Evolutionary conservation across 2,888 invertebrate species (phyloP), one percentile per base, ranked within the genome.

Genomic region (Cheilosia scutellata): DNA sequence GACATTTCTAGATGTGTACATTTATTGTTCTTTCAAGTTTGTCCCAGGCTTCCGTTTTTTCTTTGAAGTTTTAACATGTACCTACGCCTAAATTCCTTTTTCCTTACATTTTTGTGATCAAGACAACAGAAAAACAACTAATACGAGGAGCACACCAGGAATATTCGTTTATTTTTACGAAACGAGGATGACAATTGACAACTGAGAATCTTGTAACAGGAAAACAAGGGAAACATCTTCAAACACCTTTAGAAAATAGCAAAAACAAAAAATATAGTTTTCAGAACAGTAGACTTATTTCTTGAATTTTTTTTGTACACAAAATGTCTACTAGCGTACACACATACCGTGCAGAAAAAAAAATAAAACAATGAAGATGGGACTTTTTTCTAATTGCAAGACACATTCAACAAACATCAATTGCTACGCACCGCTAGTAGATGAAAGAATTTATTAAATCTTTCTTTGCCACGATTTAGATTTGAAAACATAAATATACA

Each of bases 401-500:
- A 49, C 68, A 82, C 82, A 87, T 70, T 68, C 72, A 87, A 82
- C 74, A 82, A 80, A 87, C 78, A 77, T 84, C 84, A 75, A 84
- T 78, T 83, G 63, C 79, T 90, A 89, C 90, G 90, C 91, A 92
- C 92, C 92, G 91, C 91, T 89, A 91, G 89, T 89, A 91, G 90
- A 87, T 91, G 91, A 89, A 92, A 91, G 90, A 92, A 90, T 90
- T 91, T 91, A 88, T 90, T 90, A 86, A 92, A 90, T 90, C 90
- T 92, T 88, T 90, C 91, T 88, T 90, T 91, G 89, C 92, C 90
- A 88, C 91, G 90, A 90, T 91, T 91, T 88, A 92, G 86, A 88
- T 89, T 91, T 89, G 90, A 88, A 88, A 91, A 92, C 92, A 92
- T 92, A 90, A 91, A 92, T 82, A 82, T 53, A 76, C 40, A 62